Base-by-base conservation (phyloP, 2,113 vertebrate species). In the Sebastes schlegelii region DNA sequence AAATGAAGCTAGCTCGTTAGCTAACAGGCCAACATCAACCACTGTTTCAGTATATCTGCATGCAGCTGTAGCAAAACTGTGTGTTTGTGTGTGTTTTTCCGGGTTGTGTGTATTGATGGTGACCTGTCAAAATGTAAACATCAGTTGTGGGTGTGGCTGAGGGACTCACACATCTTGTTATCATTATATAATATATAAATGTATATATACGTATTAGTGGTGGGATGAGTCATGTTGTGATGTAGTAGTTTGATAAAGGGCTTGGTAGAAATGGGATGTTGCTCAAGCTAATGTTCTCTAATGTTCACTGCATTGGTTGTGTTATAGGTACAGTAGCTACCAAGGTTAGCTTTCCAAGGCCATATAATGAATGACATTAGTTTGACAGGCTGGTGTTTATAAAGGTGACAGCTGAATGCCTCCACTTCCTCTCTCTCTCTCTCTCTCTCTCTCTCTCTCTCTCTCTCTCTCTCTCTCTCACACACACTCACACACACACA, bases 131-230 rank as follows among this genome's bases (percentile, higher is more conserved):
- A 19, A 83, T 80, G 65, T 81, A 64, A 86, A 86, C 88, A 87
- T 78, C 48, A 73, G 69, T 23, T 79, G 89, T 91, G 83, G 91
- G 88, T 93, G 91, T 92, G 91, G 88, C 84, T 83, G 81, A 70
- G 46, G 42, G 26, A 49, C 69, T 68, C 51, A 26, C 6, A 72
- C 63, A 55, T 78, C 55, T 76, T 67, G 6, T 68, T 34, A 40
- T 72, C 42, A 75, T 19, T 68, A 26, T 26, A 26, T 26, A 26
- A 26, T 26, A 26, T 26, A 26, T 26, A 26, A 3, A 26, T 26
- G 26, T 26, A 2, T 26, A 26, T 26, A 26, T 26, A 26, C 3
- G 26, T 3, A 26, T 26, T 26, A 26, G 26, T 26, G 23, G 10
- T 26, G 43, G 23, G 69, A 12, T 78, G 52, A 46, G 65, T 77